Conservation (phyloP, 2,888 invertebrate species). For the Uropetala carovei region DNA sequence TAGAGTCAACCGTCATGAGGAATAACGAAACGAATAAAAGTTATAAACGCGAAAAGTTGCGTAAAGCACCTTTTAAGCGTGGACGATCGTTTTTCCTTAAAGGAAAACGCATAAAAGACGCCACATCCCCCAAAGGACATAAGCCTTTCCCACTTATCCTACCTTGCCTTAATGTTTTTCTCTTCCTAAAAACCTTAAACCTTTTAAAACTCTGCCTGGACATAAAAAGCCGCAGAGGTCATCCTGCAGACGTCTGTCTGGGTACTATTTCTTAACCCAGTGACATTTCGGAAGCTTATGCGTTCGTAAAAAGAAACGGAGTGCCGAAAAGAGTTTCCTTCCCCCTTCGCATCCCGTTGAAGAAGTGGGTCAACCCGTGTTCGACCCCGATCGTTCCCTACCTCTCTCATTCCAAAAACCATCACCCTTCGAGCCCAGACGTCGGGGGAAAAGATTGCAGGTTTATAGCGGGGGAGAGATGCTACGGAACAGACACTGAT, state of each 20-base stretch:
- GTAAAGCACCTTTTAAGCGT: not conserved
- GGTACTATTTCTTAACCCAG: not conserved
- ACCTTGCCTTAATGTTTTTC: not conserved
- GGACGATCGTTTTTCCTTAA: not conserved
- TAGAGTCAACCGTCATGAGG: too few relatives aligned
- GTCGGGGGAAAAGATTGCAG: not conserved
- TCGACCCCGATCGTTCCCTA: not conserved
- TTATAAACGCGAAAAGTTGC: not conserved
- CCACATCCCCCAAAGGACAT: not conserved
- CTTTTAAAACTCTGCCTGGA: not conserved
- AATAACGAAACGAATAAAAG: not conserved
- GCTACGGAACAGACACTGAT: not conserved
- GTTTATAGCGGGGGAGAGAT: not conserved
- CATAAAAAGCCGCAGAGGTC: not conserved
- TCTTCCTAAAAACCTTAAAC: not conserved
- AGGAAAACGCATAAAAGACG: not conserved
- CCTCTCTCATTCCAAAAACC: not conserved
- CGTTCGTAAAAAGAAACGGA: not conserved
- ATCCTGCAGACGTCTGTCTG: not conserved
- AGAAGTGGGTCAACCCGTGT: conserved; percentile 23
- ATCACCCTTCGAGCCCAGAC: not conserved
- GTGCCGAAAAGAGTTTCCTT: not conserved
- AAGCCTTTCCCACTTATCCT: not conserved
- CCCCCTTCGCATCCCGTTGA: not conserved
- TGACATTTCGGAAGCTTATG: not conserved